Evolutionary conservation across 2,113 vertebrate genomes (phyloP), one percentile per base, ranked within the genome.

Genomic region (Poeciliopsis occidentalis): DNA sequence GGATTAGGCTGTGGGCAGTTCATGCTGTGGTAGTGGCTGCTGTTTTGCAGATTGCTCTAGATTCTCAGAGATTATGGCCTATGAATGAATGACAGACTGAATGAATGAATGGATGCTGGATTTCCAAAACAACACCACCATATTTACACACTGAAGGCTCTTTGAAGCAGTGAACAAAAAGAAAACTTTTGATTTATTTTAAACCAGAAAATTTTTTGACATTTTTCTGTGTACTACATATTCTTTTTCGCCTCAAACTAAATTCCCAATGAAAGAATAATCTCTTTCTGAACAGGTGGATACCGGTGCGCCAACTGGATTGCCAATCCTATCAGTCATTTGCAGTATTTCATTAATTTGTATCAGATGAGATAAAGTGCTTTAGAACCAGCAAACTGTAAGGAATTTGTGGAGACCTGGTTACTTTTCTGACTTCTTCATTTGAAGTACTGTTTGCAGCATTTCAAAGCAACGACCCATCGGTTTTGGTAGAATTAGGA

Each of bases 21-120:
- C 76, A 86, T 87, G 86, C 90, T 81, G 88, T 78, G 84, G 80
- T 76, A 41, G 81, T 82, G 80, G 87, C 81, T 87, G 87, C 82
- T 90, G 82, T 83, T 89, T 91, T 85, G 89, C 85, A 89, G 90
- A 94, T 90, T 89, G 91, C 93, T 94, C 91, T 91, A 91, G 88
- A 94, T 91, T 91, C 89, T 80, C 85, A 78, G 92, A 94, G 93
- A 94, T 94, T 95, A 94, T 87, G 84, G 71, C 71, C 75, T 76
- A 85, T 82, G 75, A 92, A 90, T 89, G 89, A 92, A 89, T 89
- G 87, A 85, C 76, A 80, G 78, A 87, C 67, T 70, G 37, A 88
- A 85, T 92, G 88, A 91, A 91, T 90, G 88, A 87, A 81, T 79
- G 77, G 78, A 31, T 32, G 41, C 27, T 26, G 75, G 65, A 73